A percentile compares a stretch with the other conserved stretches of the same genome.
Evolutionary conservation across 2,113 vertebrate genomes (phyloP).

Genomic region (Semicossyphus pulcher): DNA sequence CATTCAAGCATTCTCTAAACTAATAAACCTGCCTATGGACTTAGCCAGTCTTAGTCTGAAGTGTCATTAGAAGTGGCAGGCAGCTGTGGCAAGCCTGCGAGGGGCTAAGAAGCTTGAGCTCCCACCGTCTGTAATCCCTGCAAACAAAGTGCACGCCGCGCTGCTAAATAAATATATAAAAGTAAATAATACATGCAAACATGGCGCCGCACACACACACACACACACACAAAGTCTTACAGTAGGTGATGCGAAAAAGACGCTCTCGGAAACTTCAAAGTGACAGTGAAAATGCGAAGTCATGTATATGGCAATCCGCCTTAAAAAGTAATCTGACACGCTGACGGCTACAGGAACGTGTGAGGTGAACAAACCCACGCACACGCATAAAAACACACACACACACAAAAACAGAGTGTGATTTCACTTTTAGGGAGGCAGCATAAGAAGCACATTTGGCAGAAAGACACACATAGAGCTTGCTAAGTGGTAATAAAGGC

Average conservation of each 20-base stretch:
- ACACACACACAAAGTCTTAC: constrained; percentile 31
- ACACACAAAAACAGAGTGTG: neutral
- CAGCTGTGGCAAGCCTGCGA: constrained; percentile 71
- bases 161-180: constrained; percentile 57
- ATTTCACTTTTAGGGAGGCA: constrained; percentile 35
- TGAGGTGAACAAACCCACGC: constrained; percentile 2
- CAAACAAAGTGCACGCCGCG: constrained; percentile 62
- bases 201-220: constrained; percentile 14
- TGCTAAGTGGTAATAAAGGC: constrained; percentile 71
- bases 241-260: constrained; percentile 57
- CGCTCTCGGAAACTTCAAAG: constrained; percentile 65
- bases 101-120: constrained; percentile 74
- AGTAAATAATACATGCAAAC: constrained; percentile 62
- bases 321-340: constrained; percentile 70
- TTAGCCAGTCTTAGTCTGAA: constrained; percentile 74
- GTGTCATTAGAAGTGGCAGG: constrained; percentile 80
- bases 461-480: constrained; percentile 21
- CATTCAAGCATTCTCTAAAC: constrained; percentile 72
- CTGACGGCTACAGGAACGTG: constrained; percentile 11
- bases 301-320: constrained; percentile 65
- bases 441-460: constrained; percentile 30
- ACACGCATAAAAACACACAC: neutral
- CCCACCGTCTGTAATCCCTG: constrained; percentile 70
- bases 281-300: constrained; percentile 63
- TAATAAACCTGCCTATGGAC: constrained; percentile 76